Evolutionary conservation across 2,888 invertebrate species (phyloP), one percentile per base, ranked within the genome.

Genomic region (Mythimna lalbum): DNA sequence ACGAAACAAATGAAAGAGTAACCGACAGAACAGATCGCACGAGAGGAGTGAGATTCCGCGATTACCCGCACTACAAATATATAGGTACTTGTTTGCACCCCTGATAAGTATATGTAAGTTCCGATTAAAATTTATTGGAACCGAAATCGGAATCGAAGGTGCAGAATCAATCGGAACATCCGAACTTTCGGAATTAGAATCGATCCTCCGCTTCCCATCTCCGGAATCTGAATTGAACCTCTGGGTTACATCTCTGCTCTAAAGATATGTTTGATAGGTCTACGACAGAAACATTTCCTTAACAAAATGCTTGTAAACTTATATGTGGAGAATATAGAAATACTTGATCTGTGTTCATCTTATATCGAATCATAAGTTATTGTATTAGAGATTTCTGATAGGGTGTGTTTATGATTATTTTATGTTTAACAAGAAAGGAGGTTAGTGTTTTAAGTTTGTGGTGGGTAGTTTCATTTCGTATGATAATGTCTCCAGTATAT

Each of bases 201-300:
- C 12, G 39, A 39, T 14, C 12, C 4, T 14, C 1, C 39, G 27
- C 27, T 3, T 27, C 27, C 3, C 27, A 27, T 27, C 27, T 27
- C 12, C 39, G 14, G 4, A 39, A 39, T 39, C 39, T 1, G 39
- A 39, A 6, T 43, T 17, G 43, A 4, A 4, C 43, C 5, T 43
- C 17, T 5, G 17, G 5, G 43, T 0, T 17, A 17, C 43, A 43
- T 43, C 17, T 17, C 17, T 39, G 14, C 39, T 43, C 43, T 56
- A 39, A 61, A 52, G 64, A 56, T 56, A 63, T 53, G 33, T 75
- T 63, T 47, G 59, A 79, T 67, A 17, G 52, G 63, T 56, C 57
- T 79, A 60, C 2, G 31, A 27, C 36, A 23, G 2, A 19, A 36
- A 19, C n/a, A 67, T 67, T 69, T 63, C 27, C 67, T 21, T 27